Evolutionary conservation across 1,140 invertebrate genomes (phyloP), one percentile per base, ranked within the genome.

Genomic region (Marisa cornuarietis): DNA sequence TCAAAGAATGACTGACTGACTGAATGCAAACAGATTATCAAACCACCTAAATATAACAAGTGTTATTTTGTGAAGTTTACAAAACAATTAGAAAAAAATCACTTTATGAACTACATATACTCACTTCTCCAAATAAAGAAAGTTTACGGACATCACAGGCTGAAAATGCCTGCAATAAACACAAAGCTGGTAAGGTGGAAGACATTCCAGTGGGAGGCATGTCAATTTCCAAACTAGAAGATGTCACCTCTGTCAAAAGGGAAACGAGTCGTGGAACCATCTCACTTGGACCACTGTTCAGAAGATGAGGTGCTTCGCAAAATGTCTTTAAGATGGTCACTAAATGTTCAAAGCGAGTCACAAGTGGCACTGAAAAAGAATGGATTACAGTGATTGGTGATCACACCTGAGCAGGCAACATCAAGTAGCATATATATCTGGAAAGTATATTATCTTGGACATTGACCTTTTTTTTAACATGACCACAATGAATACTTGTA

Each of bases 291-390:
- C 73, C 73, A 16, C 73, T 63, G 7, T 49, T 77, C 76, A 77
- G 42, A 22, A 68, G 76, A 31, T 77, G 63, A 20, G 76, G 76
- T 14, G 51, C 65, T 65, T 26, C 20, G 49, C 76, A 26, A 65
- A 65, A 77, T 65, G 54, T 54, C n/a, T 63, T 62, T 65, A 77
- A 49, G 54, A 77, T 69, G 42, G 49, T 65, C 76, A 77, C 76
- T 51, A 77, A 65, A 65, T 68, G 76, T 77, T 77, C 63, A 65
- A 77, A 77, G n/a, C 76, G 76, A 51, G 76, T 65, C 16, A 77
- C 65, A 14, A 26, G 18, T 24, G 76, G 63, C 42, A 77, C 76
- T 77, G 65, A 20, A 66, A 42, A 49, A 65, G 54, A 58, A 58
- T 18, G 16, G 54, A 58, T 6, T 4, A 42, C 31, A 42, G 2